Evolutionary conservation across 2,888 invertebrate genomes (phyloP).

Genomic region (Camptogramma bilineatum): DNA sequence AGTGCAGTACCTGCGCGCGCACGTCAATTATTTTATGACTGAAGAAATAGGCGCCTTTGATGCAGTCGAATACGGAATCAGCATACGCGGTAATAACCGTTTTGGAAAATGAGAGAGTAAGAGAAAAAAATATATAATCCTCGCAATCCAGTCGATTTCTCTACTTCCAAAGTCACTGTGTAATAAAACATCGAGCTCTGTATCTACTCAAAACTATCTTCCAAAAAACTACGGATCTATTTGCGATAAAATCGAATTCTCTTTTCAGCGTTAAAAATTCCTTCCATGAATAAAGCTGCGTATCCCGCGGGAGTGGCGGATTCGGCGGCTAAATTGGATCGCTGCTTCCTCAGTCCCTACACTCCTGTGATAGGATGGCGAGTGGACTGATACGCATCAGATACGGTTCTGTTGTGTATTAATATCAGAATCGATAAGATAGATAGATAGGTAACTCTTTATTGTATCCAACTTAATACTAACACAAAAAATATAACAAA

Average conservation of each 20-base stretch:
- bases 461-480: too few species aligned
- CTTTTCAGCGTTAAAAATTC: conserved; percentile 67
- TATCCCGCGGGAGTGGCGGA: conserved; percentile 70
- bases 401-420: conserved; percentile 1
- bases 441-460: too few species aligned
- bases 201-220: conserved; percentile 15
- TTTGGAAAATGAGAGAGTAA: background rate
- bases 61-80: background rate
- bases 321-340: conserved; percentile 76
- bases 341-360: conserved; percentile 52
- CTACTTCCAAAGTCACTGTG: background rate
- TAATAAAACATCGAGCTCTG: background rate
- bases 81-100: background rate
- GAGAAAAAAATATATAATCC: background rate
- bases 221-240: conserved; percentile 25
- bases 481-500: too few species aligned
- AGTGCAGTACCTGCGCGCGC: too few species aligned
- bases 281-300: conserved; percentile 72
- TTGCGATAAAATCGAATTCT: conserved; percentile 37
- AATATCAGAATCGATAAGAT: background rate
- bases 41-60: too few species aligned
- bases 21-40: too few species aligned
- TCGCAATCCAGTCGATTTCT: background rate
- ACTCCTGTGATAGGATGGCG: conserved; percentile 16
- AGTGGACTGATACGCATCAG: conserved; percentile 48